Percentiles rank a stretch among this genome's conserved stretches.
phyloP scores from a whole-genome alignment of 2,113 vertebrate genomes.

The Cariama cristata region DNA sequence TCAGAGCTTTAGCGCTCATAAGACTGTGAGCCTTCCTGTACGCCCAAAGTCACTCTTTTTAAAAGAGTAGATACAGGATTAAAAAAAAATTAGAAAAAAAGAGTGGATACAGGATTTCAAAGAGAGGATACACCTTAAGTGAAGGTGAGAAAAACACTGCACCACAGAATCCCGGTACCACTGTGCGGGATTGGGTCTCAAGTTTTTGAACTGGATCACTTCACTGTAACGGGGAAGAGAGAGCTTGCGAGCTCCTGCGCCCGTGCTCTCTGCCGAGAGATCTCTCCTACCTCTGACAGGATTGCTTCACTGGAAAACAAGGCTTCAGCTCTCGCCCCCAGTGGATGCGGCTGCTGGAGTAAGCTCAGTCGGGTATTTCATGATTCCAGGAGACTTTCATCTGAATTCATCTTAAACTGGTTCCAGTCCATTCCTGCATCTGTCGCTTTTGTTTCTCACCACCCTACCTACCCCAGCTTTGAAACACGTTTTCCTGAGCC shows the following conservation, averaged over 20 bases:
- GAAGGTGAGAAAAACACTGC: too few species aligned
- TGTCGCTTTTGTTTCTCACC: neutral
- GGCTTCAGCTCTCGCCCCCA: neutral
- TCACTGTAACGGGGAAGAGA: neutral
- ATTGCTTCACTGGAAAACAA: too few species aligned
- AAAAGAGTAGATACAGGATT: too few species aligned
- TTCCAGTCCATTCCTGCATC: neutral
- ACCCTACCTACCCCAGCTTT: neutral
- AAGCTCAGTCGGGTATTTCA: neutral
- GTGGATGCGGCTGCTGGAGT: rapidly evolving
- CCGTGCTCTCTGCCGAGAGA: neutral
- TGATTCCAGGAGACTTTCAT: neutral
- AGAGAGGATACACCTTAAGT: neutral
- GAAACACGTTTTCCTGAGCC: neutral
- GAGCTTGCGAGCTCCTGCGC: too few species aligned
- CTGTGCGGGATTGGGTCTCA: neutral
- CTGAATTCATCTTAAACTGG: neutral
- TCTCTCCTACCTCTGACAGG: neutral
- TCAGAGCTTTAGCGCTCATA: neutral
- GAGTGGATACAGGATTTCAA: too few species aligned
- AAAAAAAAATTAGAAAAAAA: too few species aligned
- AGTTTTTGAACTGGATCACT: neutral
- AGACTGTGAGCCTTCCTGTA: neutral
- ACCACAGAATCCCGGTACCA: neutral
- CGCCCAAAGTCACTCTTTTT: neutral